Conservation (phyloP, 2,888 invertebrate species). For the Drosophila multiciliata region DNA sequence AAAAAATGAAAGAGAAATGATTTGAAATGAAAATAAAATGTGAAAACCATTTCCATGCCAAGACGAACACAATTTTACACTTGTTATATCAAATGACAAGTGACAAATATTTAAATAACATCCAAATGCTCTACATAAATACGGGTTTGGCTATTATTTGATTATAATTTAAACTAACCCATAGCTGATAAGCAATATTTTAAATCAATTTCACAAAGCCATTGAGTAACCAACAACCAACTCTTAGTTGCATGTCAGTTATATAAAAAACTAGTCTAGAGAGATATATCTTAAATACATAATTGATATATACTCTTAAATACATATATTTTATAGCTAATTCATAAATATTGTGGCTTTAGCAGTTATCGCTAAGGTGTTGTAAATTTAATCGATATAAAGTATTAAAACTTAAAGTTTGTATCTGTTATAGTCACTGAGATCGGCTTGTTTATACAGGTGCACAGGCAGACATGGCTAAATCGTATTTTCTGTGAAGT, state of each 20-base stretch:
- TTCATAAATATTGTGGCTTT: background rate
- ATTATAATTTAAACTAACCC: background rate
- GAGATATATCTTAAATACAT: background rate
- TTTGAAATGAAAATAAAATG: conserved; percentile 43
- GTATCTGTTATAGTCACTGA: background rate
- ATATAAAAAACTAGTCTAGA: background rate
- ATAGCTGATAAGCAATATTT: background rate
- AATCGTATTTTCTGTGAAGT: background rate
- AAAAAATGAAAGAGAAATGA: conserved; percentile 48
- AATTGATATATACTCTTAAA: background rate
- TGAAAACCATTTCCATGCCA: conserved; percentile 49
- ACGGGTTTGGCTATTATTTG: background rate
- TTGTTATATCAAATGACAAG: conserved; percentile 35
- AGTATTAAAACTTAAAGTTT: background rate
- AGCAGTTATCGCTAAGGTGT: background rate
- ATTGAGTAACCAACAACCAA: conserved; percentile 1
- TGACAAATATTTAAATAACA: conserved; percentile 34
- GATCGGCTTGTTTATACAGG: background rate
- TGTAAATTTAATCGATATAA: background rate
- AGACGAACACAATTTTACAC: background rate
- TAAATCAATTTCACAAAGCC: background rate
- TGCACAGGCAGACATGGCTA: background rate
- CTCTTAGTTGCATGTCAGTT: background rate
- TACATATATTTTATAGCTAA: background rate
- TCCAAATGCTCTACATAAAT: conserved; percentile 23